These are phyloP conservation scores for Dasyurus viverrinus DNA, from an alignment of 2,113 vertebrate genomes.

Conservation along the genomic window DNA sequence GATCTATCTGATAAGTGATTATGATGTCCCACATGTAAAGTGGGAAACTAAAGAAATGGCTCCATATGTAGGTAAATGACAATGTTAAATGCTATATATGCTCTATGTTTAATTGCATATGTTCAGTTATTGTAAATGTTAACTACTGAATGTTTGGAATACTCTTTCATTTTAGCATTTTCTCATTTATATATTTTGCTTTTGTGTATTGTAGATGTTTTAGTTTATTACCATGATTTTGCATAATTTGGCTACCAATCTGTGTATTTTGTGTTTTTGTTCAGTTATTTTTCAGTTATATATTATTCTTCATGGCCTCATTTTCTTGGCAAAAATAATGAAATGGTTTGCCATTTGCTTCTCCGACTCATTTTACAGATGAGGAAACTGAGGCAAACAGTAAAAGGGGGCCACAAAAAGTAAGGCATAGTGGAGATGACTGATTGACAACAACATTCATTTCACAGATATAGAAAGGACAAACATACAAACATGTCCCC, in stretches of 20 bases:
- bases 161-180: background rate
- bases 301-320: no score
- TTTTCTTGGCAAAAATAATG: no score
- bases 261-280: no score
- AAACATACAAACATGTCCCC: background rate
- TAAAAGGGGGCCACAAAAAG: background rate
- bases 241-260: background rate
- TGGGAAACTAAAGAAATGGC: background rate
- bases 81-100: background rate
- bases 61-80: background rate
- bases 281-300: no score
- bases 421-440: background rate
- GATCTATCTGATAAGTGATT: background rate
- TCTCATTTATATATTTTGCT: background rate
- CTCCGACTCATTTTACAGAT: no score
- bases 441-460: background rate
- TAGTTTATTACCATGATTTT: background rate
- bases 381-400: no score
- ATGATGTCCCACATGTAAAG: background rate
- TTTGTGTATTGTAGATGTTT: background rate
- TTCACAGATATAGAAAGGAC: background rate
- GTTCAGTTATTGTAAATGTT: background rate
- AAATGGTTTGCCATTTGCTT: no score
- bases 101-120: background rate
- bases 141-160: background rate